A percentile compares a stretch with the other conserved stretches of the same genome.
Evolutionary conservation across 1,140 invertebrate species (phyloP).

Genomic region (Platyura marginata): DNA sequence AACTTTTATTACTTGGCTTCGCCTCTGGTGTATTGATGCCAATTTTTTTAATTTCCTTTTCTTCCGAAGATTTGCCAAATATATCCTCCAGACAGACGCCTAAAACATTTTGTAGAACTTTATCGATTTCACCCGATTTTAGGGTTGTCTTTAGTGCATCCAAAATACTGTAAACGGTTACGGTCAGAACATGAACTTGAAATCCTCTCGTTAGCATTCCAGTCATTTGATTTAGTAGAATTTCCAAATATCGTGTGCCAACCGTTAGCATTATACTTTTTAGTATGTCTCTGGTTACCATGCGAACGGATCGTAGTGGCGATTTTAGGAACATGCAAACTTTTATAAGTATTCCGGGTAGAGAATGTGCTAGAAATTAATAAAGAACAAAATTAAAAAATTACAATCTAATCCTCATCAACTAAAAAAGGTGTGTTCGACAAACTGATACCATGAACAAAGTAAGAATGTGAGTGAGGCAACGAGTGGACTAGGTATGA

Average conservation of each 20-base stretch:
- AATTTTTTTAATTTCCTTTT: slow-evolving; percentile 79
- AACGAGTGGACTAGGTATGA: too few relatives aligned
- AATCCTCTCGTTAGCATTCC: slow-evolving; percentile 70
- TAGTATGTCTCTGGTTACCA: slow-evolving; percentile 68
- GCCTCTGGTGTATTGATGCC: slow-evolving; percentile 61
- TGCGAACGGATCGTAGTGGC: slow-evolving; percentile 69
- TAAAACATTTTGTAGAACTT: slow-evolving; percentile 58
- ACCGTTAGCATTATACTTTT: slow-evolving; percentile 74
- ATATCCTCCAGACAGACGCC: slow-evolving; percentile 74
- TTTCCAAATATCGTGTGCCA: slow-evolving; percentile 61
- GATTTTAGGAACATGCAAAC: slow-evolving; percentile 79
- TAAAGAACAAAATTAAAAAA: too few relatives aligned
- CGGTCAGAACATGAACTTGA: slow-evolving; percentile 83
- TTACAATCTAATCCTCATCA: too few relatives aligned
- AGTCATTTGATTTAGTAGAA: slow-evolving; percentile 65
- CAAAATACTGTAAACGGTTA: slow-evolving; percentile 70
- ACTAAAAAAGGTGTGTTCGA: too few relatives aligned
- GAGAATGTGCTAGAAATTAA: not conserved
- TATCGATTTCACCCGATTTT: slow-evolving; percentile 50
- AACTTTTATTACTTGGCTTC: slow-evolving; percentile 66
- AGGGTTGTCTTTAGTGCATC: slow-evolving; percentile 38
- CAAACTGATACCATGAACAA: too few relatives aligned
- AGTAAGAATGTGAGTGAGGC: too few relatives aligned
- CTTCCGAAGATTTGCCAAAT: slow-evolving; percentile 72
- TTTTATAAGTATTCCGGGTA: slow-evolving; percentile 62